phyloP scores from a whole-genome alignment of 2,888 invertebrate species.

The Ornithoptera alexandrae region DNA sequence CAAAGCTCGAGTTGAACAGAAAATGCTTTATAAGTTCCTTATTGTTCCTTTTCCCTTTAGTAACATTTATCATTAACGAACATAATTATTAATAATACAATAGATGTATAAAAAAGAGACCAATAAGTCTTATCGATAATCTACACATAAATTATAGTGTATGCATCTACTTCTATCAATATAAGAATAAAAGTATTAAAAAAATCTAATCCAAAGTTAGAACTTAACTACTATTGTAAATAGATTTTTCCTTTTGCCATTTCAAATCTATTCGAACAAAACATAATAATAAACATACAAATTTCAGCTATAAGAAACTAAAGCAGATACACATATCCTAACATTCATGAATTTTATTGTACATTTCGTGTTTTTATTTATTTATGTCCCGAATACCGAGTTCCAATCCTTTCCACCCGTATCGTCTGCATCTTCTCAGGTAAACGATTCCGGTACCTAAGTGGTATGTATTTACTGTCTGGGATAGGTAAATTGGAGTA shows the following conservation, averaged over 20 bases:
- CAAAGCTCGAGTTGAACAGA: too few species aligned
- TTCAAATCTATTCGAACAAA: not conserved
- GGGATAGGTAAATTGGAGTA: conserved; percentile 28
- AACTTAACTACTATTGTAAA: not conserved
- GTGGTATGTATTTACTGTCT: conserved; percentile 29
- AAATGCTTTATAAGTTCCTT: too few species aligned
- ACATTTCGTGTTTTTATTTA: conserved; percentile 23
- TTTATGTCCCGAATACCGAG: conserved; percentile 24
- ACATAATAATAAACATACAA: not conserved
- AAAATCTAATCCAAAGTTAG: too few species aligned
- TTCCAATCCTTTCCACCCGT: conserved; percentile 28
- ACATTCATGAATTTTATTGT: conserved; percentile 4
- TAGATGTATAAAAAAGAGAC: too few species aligned
- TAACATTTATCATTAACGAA: too few species aligned
- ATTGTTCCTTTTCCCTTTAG: too few species aligned
- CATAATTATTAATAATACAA: too few species aligned
- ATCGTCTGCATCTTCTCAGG: conserved; percentile 27
- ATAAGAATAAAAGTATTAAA: too few species aligned
- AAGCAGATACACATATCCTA: not conserved
- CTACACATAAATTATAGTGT: too few species aligned
- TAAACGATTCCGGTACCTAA: conserved; percentile 28
- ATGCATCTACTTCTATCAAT: too few species aligned
- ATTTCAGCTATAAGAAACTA: not conserved
- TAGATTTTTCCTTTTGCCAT: not conserved
- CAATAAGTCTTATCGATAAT: too few species aligned